Percentiles rank a stretch among this genome's conserved stretches.
These are phyloP conservation scores for Stegodyphus mimosarum DNA, from an alignment of 1,140 invertebrate species.

Conservation along the genomic window DNA sequence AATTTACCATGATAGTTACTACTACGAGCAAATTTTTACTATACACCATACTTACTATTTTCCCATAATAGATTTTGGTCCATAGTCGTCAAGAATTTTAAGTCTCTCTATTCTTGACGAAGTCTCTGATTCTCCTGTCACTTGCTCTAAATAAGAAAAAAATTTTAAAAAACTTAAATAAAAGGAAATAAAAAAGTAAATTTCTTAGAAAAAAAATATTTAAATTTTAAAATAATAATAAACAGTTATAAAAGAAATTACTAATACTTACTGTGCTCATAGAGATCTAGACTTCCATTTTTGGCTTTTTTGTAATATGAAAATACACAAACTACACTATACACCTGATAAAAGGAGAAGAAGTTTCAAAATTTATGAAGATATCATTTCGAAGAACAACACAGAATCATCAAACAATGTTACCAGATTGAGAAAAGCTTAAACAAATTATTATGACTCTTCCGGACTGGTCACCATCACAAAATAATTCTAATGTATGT, in stretches of 20 bases:
- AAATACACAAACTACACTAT: constrained; percentile 64
- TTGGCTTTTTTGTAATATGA: constrained; percentile 63
- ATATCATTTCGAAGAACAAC: too few relatives aligned
- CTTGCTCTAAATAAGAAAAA: constrained; percentile 30
- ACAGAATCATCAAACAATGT: too few relatives aligned
- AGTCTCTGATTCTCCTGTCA: constrained; percentile 44
- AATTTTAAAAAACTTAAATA: too few relatives aligned
- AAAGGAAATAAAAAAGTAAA: too few relatives aligned
- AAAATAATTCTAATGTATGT: too few relatives aligned
- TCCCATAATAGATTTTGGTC: constrained; percentile 43
- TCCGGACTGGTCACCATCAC: too few relatives aligned
- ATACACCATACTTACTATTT: constrained; percentile 54
- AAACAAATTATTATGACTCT: too few relatives aligned
- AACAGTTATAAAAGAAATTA: neutral
- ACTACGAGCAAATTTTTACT: neutral
- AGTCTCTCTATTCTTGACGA: constrained; percentile 53
- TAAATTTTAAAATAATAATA: too few relatives aligned
- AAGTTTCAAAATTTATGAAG: too few relatives aligned
- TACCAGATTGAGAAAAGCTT: too few relatives aligned
- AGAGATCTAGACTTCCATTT: constrained; percentile 57
- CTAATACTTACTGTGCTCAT: constrained; percentile 55
- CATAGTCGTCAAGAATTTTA: constrained; percentile 50
- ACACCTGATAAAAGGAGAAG: constrained; percentile 56
- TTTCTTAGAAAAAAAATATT: too few relatives aligned
- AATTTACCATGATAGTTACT: too few relatives aligned